These are phyloP conservation scores for Sarcophilus harrisii DNA, from an alignment of 2,797 vertebrate species.

Conservation along the genomic window DNA sequence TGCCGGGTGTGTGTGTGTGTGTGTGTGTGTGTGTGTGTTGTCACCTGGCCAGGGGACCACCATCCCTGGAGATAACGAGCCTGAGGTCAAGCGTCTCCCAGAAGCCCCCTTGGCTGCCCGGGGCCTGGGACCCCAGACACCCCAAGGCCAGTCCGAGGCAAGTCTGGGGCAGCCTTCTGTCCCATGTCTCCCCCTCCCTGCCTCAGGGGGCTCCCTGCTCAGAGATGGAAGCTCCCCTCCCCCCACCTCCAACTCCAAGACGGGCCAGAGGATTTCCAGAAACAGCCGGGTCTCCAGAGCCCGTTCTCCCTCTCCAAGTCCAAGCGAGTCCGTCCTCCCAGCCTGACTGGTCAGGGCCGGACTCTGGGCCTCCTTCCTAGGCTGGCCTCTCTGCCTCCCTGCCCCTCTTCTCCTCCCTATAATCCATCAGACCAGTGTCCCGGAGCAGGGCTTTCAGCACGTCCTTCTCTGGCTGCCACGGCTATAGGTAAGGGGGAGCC, in stretches of 20 bases:
- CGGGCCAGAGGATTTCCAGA: neutral
- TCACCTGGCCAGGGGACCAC: neutral
- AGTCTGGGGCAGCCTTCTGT: neutral
- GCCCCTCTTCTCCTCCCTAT: neutral
- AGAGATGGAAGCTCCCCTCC: neutral
- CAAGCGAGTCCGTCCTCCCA: neutral
- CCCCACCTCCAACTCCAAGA: neutral
- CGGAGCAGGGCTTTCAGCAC: neutral
- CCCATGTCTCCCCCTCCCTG: neutral
- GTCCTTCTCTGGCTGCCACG: neutral
- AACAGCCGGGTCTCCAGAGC: neutral
- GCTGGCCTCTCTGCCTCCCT: neutral
- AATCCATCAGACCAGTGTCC: neutral
- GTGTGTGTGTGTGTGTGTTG: too few relatives aligned
- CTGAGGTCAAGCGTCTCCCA: neutral
- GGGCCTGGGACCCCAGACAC: neutral
- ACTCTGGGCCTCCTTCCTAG: neutral
- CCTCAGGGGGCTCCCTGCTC: neutral
- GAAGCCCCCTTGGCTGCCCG: neutral
- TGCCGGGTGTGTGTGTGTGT: too few relatives aligned
- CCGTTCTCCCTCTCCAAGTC: neutral
- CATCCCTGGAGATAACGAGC: neutral
- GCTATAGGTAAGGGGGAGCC: neutral
- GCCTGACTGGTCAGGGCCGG: neutral
- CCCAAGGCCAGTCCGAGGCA: neutral